A percentile compares a stretch with the other conserved stretches of the same genome.
These are phyloP conservation scores for Ceryle rudis DNA, from an alignment of 2,797 vertebrate genomes.

Conservation along the genomic window DNA sequence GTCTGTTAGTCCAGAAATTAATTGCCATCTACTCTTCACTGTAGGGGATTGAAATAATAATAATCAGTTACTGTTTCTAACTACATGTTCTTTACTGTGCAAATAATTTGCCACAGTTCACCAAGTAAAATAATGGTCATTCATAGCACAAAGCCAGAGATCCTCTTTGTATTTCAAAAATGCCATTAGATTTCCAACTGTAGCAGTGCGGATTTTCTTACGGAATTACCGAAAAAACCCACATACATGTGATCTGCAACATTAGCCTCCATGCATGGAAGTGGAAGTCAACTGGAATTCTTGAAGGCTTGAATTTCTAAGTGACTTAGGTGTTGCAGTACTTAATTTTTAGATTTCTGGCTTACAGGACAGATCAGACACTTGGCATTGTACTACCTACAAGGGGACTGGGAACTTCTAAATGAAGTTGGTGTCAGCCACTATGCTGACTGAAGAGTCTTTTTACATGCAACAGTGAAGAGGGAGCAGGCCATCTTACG, in stretches of 20 bases:
- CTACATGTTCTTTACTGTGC: constrained; percentile 21
- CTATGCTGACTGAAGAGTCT: neutral
- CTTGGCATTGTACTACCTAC: neutral
- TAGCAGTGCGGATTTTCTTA: neutral
- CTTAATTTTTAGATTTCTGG: neutral
- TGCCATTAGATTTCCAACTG: neutral
- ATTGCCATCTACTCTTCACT: constrained; percentile 22
- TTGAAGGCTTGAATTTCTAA: neutral
- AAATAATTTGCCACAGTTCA: neutral
- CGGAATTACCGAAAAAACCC: neutral
- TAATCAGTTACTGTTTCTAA: constrained; percentile 14
- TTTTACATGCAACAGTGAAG: neutral
- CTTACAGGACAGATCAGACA: neutral
- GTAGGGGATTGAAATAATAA: constrained; percentile 37
- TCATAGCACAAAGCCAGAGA: neutral
- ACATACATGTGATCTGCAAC: neutral
- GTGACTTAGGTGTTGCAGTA: neutral
- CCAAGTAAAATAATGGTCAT: neutral
- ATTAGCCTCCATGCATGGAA: neutral
- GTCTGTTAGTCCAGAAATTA: constrained; percentile 18
- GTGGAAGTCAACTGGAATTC: neutral
- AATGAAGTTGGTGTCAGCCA: neutral
- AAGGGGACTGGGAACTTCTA: neutral
- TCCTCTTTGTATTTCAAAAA: constrained; percentile 18
- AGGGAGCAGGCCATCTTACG: neutral